These are phyloP conservation scores for Catocala sponsa DNA, from an alignment of 2,888 invertebrate species.

Conservation along the genomic window DNA sequence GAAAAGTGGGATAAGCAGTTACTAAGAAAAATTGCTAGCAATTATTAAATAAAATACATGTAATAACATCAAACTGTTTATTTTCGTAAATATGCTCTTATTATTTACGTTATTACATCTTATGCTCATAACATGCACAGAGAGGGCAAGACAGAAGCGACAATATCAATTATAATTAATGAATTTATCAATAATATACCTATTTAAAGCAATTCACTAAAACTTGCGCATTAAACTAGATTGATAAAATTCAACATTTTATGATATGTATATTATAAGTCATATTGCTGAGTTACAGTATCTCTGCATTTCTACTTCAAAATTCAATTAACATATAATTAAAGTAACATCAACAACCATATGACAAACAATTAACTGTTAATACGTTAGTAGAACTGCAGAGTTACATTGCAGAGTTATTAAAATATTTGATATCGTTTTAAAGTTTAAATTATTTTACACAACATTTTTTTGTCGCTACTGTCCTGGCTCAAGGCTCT, in stretches of 20 bases:
- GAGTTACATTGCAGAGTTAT: conserved; percentile 24
- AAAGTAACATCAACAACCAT: conserved; percentile 6
- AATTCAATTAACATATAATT: conserved; percentile 1
- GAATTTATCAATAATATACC: conserved; percentile 8
- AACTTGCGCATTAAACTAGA: conserved; percentile 8
- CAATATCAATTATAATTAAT: conserved; percentile 34
- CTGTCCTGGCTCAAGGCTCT: conserved; percentile 80
- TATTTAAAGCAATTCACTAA: conserved; percentile 9
- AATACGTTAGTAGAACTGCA: conserved; percentile 25
- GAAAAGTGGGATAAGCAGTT: background rate
- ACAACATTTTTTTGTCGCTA: conserved; percentile 51
- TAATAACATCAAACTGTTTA: conserved; percentile 77
- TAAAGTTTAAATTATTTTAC: conserved; percentile 21
- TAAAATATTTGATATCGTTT: conserved; percentile 18
- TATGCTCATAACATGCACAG: conserved; percentile 59
- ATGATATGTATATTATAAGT: conserved; percentile 49
- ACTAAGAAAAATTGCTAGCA: background rate
- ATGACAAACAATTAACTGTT: background rate
- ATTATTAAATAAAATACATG: conserved; percentile 22
- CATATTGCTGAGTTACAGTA: conserved; percentile 25
- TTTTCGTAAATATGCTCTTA: conserved; percentile 58
- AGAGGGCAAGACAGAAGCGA: conserved; percentile 75
- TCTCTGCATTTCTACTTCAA: conserved; percentile 29
- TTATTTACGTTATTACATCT: conserved; percentile 25
- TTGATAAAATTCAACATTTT: conserved; percentile 22